Evolutionary conservation across 2,797 vertebrate species (phyloP).

Genomic region (Melanogrammus aeglefinus): DNA sequence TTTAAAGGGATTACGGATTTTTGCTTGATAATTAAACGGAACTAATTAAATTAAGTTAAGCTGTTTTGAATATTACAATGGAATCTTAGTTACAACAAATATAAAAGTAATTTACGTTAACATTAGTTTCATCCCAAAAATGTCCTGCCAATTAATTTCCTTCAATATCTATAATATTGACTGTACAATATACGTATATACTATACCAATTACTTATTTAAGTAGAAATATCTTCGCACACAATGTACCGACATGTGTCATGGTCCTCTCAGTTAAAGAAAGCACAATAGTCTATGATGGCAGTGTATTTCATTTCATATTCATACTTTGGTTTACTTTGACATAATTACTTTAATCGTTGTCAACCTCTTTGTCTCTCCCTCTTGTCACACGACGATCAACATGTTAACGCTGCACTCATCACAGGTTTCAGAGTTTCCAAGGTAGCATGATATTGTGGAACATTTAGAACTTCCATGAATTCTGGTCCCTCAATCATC

Average conservation of each 20-base stretch:
- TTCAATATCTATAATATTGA: not conserved
- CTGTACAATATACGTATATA: too few species aligned
- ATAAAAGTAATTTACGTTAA: not conserved
- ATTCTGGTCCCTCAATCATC: not conserved
- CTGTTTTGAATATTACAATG: not conserved
- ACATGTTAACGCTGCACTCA: too few species aligned
- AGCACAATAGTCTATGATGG: not conserved
- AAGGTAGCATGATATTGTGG: not conserved
- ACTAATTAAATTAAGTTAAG: not conserved
- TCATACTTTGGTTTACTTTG: not conserved
- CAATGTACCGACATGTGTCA: not conserved
- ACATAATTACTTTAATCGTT: not conserved
- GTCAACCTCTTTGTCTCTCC: too few species aligned
- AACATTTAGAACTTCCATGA: not conserved
- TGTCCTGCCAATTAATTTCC: not conserved
- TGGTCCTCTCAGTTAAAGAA: not conserved
- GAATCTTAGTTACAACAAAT: not conserved
- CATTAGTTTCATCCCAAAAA: conserved; percentile 1
- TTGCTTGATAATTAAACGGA: not conserved
- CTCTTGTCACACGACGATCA: too few species aligned
- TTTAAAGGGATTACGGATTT: not conserved
- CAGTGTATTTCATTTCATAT: not conserved
- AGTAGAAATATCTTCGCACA: not conserved
- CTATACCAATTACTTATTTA: not conserved
- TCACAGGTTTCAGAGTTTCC: too few species aligned